Evolutionary conservation across 2,113 vertebrate species (phyloP).

Genomic region (Leptocoma aspasia): DNA sequence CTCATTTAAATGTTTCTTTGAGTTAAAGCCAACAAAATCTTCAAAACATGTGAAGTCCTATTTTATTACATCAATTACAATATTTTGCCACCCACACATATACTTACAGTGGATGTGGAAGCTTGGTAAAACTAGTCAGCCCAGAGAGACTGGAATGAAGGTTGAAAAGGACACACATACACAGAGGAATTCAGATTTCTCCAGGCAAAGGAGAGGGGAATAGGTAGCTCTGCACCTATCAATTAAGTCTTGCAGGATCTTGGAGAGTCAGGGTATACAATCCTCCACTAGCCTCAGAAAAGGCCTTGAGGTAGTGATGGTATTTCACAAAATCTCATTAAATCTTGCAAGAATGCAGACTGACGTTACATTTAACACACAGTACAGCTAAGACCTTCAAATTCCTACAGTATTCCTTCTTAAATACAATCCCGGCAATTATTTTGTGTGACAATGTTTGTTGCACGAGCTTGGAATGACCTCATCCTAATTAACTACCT

Average conservation of each 20-base stretch:
- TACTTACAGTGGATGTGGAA: not conserved
- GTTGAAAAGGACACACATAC: not conserved
- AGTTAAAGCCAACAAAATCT: conserved; percentile 3
- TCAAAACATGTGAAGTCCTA: not conserved
- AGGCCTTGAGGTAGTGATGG: not conserved
- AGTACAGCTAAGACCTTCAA: not conserved
- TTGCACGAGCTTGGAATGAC: not conserved
- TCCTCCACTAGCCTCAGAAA: not conserved
- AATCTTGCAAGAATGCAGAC: not conserved
- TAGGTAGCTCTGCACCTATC: not conserved
- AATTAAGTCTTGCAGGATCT: conserved; percentile 24
- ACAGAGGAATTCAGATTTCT: conserved; percentile 17
- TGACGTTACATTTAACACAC: not conserved
- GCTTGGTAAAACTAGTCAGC: conserved; percentile 1
- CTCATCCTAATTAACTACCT: not conserved
- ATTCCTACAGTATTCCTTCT: not conserved
- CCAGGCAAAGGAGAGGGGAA: conserved; percentile 7
- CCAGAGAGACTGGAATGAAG: conserved; percentile 12
- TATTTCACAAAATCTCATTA: not conserved
- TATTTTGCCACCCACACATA: not conserved
- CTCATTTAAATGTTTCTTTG: conserved; percentile 5
- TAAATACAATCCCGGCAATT: not conserved
- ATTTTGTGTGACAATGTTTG: not conserved
- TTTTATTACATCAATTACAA: conserved; percentile 2
- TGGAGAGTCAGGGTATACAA: not conserved